A percentile compares a stretch with the other conserved stretches of the same genome.
Conservation (phyloP, 2,888 invertebrate genomes). For the Amiota communis region DNA sequence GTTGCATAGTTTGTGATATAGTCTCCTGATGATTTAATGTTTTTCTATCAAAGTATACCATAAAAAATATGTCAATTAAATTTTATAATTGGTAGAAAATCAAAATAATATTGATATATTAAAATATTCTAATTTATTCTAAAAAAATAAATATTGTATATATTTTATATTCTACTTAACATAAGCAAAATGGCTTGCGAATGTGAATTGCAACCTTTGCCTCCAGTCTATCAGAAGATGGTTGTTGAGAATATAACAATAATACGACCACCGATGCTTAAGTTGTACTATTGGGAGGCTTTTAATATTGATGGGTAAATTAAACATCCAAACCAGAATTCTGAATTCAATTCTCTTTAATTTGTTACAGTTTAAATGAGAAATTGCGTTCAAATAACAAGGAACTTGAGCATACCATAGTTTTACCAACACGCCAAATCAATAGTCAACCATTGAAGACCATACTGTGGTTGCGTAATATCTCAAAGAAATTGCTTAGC, state of each 20-base stretch:
- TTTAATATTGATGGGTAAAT: constrained; percentile 61
- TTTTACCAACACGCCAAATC: constrained; percentile 59
- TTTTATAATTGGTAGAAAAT: neutral
- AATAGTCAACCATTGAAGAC: constrained; percentile 62
- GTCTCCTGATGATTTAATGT: neutral
- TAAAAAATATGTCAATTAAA: neutral
- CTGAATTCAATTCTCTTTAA: neutral
- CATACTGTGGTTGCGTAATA: constrained; percentile 62
- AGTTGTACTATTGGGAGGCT: constrained; percentile 64
- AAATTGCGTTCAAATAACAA: constrained; percentile 50
- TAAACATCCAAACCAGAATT: neutral
- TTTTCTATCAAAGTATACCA: neutral
- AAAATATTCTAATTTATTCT: neutral
- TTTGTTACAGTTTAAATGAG: constrained; percentile 52
- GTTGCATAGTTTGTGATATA: no score
- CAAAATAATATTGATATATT: neutral
- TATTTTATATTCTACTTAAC: neutral
- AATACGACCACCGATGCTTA: constrained; percentile 59
- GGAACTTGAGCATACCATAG: constrained; percentile 54
- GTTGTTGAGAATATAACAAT: constrained; percentile 64
- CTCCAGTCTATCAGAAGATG: constrained; percentile 51
- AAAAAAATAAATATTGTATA: neutral
- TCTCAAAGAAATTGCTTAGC: constrained; percentile 43
- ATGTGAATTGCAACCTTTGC: constrained; percentile 32
- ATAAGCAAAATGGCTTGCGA: constrained; percentile 10